These are phyloP conservation scores for Acipenser oxyrinchus DNA, from an alignment of 2,797 vertebrate species.

Conservation along the genomic window DNA sequence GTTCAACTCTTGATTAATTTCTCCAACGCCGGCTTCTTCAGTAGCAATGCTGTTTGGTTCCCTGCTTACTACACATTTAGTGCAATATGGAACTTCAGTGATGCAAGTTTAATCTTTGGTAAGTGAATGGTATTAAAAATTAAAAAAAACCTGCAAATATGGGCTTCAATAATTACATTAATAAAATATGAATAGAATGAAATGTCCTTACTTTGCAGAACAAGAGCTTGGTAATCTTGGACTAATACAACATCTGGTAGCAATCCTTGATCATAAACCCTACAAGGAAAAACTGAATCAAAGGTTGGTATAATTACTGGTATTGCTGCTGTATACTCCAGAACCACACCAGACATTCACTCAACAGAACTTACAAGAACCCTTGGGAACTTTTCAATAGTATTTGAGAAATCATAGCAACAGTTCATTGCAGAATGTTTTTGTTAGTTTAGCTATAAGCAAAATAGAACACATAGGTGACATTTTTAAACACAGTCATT, in stretches of 20 bases:
- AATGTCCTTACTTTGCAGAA: not conserved
- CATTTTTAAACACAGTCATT: no score
- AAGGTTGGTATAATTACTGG: constrained; percentile 6
- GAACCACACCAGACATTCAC: no score
- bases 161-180: no score
- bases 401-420: no score
- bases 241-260: constrained; percentile 7
- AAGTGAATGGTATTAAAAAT: not conserved
- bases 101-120: constrained; percentile 19
- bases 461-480: no score
- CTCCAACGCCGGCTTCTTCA: constrained; percentile 16
- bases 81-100: constrained; percentile 18
- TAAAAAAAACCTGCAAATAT: not conserved
- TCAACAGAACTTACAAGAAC: no score
- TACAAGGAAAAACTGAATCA: constrained; percentile 15
- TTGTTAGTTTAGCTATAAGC: no score
- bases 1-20: constrained; percentile 14
- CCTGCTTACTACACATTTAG: constrained; percentile 17
- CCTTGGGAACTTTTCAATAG: no score
- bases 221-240: constrained; percentile 12
- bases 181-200: not conserved
- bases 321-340: no score
- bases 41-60: constrained; percentile 18
- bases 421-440: no score
- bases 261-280: constrained; percentile 14